A percentile compares a stretch with the other conserved stretches of the same genome.
Evolutionary conservation across 2,888 invertebrate species (phyloP).

Genomic region (Agrochola circellaris): DNA sequence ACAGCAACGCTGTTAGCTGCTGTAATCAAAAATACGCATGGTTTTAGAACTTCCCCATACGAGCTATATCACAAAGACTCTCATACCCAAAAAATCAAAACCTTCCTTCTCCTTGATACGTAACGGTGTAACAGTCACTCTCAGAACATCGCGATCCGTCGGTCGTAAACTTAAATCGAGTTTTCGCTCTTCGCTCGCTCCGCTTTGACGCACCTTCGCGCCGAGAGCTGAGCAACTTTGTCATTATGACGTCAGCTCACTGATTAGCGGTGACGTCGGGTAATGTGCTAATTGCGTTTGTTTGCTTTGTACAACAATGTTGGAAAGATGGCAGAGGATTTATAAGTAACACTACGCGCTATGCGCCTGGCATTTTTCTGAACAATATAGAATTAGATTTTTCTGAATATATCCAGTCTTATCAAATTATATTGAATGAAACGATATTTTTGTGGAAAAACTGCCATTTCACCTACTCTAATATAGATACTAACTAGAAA

Average conservation of each 20-base stretch:
- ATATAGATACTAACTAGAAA: not conserved
- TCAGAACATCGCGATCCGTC: slow-evolving; percentile 13
- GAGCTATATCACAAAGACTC: not conserved
- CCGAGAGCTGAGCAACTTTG: slow-evolving; percentile 42
- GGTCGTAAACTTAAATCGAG: slow-evolving; percentile 66
- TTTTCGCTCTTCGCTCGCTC: slow-evolving; percentile 55
- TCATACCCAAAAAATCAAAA: not conserved
- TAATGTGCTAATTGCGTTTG: slow-evolving; percentile 48
- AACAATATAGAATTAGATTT: too few species aligned
- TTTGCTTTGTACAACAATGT: slow-evolving; percentile 18
- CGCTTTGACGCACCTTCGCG: slow-evolving; percentile 51
- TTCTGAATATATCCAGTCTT: too few species aligned
- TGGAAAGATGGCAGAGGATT: not conserved
- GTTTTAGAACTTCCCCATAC: not conserved
- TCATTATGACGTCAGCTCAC: slow-evolving; percentile 33
- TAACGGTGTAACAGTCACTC: slow-evolving; percentile 28
- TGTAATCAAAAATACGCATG: not conserved
- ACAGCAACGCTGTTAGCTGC: too few species aligned
- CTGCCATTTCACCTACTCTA: not conserved
- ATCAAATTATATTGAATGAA: not conserved
- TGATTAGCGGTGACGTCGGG: slow-evolving; percentile 54
- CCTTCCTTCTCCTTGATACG: not conserved
- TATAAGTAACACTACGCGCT: not conserved
- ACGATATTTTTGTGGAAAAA: not conserved
- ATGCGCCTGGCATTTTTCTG: not conserved